Evolutionary conservation across 2,888 invertebrate genomes (phyloP), one percentile per base, ranked within the genome.

Genomic region (Neoascia interrupta): DNA sequence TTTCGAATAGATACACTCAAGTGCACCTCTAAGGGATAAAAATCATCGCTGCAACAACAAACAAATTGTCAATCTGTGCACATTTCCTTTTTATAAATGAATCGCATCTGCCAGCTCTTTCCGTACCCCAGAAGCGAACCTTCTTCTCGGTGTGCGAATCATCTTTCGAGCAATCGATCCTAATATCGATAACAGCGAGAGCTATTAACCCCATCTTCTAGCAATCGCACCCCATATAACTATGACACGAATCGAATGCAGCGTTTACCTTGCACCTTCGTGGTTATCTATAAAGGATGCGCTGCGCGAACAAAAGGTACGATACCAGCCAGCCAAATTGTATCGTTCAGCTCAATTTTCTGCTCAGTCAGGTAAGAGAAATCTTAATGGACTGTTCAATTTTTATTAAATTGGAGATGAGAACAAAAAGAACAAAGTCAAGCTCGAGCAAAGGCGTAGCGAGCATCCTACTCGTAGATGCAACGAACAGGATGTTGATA

Each of bases 301-400:
- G 41, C 49, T 49, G 37, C 49, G 34, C n/a, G n/a, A n/a, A n/a
- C n/a, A n/a, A 61, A 45, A 31, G 45, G 61, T 54, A 73, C 66
- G 72, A 60, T 66, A 31, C 16, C 36, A 41, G n/a, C 4, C 8
- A 61, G 61, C 66, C 28, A 73, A 73, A 73, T 68, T 60, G 73
- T 68, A 56, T 68, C 73, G 79, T 73, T 73, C 26, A 73, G 79
- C 73, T 73, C 79, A 73, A 79, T 79, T 79, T 79, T 79, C 73
- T 81, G 84, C 83, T 82, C 84, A 82, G 82, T 83, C 84, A 84
- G 84, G 84, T 84, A 83, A 82, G 82, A 82, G 83, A 84, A 84
- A 83, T 83, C 84, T 84, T 84, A 85, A 84, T 85, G 84, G 84
- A 84, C 84, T 79, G 82, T 83, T 84, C 84, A 83, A 83, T 84